Conservation (phyloP, 1,140 invertebrate genomes). For the Aphelenchoides fujianensis region DNA sequence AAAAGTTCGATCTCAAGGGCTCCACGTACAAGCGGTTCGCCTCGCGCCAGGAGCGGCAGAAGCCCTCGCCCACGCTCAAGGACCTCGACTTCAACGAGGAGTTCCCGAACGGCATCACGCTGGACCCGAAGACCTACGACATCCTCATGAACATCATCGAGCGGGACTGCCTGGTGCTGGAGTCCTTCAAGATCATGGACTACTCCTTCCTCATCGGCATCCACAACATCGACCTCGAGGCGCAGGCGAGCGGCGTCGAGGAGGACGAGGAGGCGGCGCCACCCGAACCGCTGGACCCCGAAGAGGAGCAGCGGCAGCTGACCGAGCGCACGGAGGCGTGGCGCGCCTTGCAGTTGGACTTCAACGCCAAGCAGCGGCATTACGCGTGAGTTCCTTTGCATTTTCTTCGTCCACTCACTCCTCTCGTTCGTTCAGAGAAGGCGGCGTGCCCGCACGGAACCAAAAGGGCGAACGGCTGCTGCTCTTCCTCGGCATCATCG, state of each 20-base stretch:
- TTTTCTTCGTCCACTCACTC: slow-evolving; percentile 1
- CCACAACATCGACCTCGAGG: slow-evolving; percentile 84
- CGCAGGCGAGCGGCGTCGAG: slow-evolving; percentile 71
- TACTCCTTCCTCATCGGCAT: slow-evolving; percentile 91
- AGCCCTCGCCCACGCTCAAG: slow-evolving; percentile 88
- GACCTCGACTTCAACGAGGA: slow-evolving; percentile 90
- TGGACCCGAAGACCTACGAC: slow-evolving; percentile 88
- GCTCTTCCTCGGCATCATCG: slow-evolving; percentile 94
- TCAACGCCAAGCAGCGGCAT: slow-evolving; percentile 29
- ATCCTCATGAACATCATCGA: slow-evolving; percentile 91
- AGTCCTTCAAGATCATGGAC: slow-evolving; percentile 99
- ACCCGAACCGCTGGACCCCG: slow-evolving; percentile 18
- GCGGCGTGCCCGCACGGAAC: slow-evolving; percentile 94
- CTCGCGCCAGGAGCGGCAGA: slow-evolving; percentile 81
- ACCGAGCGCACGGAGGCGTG: slow-evolving; percentile 35
- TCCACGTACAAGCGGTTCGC: slow-evolving; percentile 94
- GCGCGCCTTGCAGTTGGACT: slow-evolving; percentile 42
- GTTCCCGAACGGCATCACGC: slow-evolving; percentile 77
- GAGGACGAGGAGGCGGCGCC: slow-evolving; percentile 22
- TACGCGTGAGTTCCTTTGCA: slow-evolving; percentile 32
- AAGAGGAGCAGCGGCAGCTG: slow-evolving; percentile 28
- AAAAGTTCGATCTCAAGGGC: slow-evolving; percentile 98
- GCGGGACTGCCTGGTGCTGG: slow-evolving; percentile 86
- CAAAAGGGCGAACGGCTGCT: slow-evolving; percentile 89
- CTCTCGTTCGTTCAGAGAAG: slow-evolving; percentile 71